These are phyloP conservation scores for Raphicerus campestris DNA, from an alignment of 2,113 vertebrate genomes.

Conservation along the genomic window DNA sequence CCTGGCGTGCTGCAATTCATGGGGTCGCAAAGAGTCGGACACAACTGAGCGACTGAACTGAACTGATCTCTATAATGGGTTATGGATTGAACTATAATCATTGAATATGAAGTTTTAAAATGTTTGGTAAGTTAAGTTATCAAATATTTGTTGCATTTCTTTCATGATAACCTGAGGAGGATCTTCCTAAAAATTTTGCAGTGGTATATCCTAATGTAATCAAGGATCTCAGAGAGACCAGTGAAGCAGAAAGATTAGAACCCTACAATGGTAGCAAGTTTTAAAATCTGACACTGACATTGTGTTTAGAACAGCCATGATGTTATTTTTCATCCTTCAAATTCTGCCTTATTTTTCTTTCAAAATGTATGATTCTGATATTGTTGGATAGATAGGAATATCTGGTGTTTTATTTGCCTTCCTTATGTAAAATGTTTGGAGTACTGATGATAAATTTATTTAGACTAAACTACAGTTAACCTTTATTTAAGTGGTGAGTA, in stretches of 20 bases:
- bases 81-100: background rate
- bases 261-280: background rate
- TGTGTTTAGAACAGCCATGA: background rate
- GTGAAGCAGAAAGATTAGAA: background rate
- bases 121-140: background rate
- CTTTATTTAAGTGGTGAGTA: background rate
- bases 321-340: background rate
- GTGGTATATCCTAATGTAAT: background rate
- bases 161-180: background rate
- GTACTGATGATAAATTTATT: background rate
- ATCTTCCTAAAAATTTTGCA: background rate
- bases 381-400: background rate
- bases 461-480: background rate
- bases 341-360: background rate
- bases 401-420: background rate
- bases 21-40: too few relatives aligned
- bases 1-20: too few relatives aligned
- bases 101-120: background rate
- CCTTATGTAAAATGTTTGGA: background rate
- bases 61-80: background rate
- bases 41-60: too few relatives aligned
- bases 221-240: background rate
- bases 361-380: background rate
- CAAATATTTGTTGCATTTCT: background rate
- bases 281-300: background rate